Base-by-base conservation (phyloP, 1,140 invertebrate species). In the Ganaspis sp. region DNA sequence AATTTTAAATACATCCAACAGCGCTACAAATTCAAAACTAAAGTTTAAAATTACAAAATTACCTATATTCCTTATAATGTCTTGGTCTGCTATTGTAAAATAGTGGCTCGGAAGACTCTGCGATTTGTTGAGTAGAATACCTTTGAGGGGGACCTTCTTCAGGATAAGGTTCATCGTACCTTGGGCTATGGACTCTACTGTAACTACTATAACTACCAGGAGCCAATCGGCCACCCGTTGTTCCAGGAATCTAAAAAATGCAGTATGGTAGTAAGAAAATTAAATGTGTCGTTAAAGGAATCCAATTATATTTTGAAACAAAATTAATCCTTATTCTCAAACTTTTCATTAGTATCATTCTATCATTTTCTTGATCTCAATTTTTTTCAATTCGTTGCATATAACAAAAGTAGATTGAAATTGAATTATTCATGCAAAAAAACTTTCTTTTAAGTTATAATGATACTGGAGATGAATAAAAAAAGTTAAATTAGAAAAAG, bases 81-180 rank as follows among this genome's bases (percentile, higher is more conserved):
- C 93, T 92, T 81, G 97, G 97, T 90, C 96, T 93, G 90, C 96
- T 97, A 90, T 98, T 98, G 89, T 98, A 98, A 87, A 95, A 98
- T 77, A 98, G 92, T 80, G 96, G 96, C 90, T 98, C 96, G 81
- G 94, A 94, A 87, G 86, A 86, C 83, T 91, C 90, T 78, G 84
- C 84, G 84, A 80, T 86, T 73, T 87, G 91, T 88, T 84, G 91
- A 87, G 80, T 82, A 12, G 84, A 85, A 81, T 89, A 90, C 45
- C 86, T 86, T 86, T 94, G 93, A 70, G 88, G 86, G 89, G 85
- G 91, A 81, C 90, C 91, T 83, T 93, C 92, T 75, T 91, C 90
- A 72, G 90, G 90, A 76, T 92, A 91, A 58, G 90, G 86, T 73
- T 91, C 88, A 82, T 92, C 92, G 64, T 92, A 91, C 29, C 88